A percentile compares a stretch with the other conserved stretches of the same genome.
Conservation (phyloP, 2,113 vertebrate genomes). For the Pseudorhombus dupliciocellatus region DNA sequence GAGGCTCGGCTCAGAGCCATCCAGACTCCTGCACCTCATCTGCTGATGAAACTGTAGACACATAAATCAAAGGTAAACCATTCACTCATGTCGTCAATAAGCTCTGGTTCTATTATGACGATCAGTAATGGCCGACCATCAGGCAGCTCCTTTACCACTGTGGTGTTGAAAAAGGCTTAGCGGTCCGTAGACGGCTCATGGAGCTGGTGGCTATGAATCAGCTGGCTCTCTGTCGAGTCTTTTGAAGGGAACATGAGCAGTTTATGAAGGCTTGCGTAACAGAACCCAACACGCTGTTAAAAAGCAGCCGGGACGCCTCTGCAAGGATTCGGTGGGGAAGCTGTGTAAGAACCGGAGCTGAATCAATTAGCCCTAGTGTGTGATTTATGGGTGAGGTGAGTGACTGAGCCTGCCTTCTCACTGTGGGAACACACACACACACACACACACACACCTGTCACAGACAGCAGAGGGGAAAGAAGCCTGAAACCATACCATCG, state of each 20-base stretch:
- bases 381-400: constrained; percentile 65
- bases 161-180: constrained; percentile 2
- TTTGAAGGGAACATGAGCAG: constrained; percentile 37
- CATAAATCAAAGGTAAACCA: not conserved
- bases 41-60: not conserved
- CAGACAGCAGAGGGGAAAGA: constrained; percentile 9
- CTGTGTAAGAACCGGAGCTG: constrained; percentile 41
- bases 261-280: constrained; percentile 50
- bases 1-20: not conserved
- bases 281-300: constrained; percentile 52
- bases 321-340: constrained; percentile 41
- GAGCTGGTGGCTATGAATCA: constrained; percentile 48
- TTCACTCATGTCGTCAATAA: not conserved
- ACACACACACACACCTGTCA: constrained; percentile 47
- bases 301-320: constrained; percentile 32
- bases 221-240: constrained; percentile 9
- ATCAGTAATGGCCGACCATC: not conserved
- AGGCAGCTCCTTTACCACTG: constrained; percentile 5
- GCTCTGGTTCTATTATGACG: not conserved
- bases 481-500: constrained; percentile 30
- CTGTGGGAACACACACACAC: constrained; percentile 23
- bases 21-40: not conserved
- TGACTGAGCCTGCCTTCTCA: constrained; percentile 27
- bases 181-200: not conserved
- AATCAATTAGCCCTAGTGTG: constrained; percentile 58